phyloP scores from a whole-genome alignment of 2,113 vertebrate genomes.

The Rhagologus leucostigma region DNA sequence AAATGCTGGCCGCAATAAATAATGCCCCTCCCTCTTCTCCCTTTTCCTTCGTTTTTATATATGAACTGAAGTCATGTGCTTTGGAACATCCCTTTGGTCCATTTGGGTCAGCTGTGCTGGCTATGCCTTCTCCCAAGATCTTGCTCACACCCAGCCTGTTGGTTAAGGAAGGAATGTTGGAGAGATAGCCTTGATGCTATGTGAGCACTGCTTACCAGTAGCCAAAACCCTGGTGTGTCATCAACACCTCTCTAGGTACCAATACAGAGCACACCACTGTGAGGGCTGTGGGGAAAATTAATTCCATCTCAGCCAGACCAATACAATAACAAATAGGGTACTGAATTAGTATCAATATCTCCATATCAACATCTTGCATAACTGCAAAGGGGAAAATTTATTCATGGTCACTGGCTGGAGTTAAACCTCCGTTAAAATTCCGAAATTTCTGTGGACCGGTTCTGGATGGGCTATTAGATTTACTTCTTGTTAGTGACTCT shows the following conservation, averaged over 20 bases:
- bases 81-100: not conserved
- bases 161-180: not conserved
- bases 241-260: not conserved
- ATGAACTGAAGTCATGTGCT: not conserved
- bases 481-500: not conserved
- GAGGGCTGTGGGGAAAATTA: not conserved
- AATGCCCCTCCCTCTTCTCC: not conserved
- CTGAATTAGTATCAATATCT: not conserved
- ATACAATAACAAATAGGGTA: not conserved
- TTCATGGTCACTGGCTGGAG: not conserved
- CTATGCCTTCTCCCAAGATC: not conserved
- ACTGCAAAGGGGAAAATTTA: not conserved
- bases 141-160: not conserved
- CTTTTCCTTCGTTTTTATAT: not conserved
- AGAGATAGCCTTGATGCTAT: not conserved
- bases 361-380: not conserved
- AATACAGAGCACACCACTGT: not conserved
- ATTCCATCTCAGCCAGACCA: not conserved
- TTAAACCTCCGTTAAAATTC: not conserved
- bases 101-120: not conserved
- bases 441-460: not conserved
- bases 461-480: not conserved
- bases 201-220: not conserved
- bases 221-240: not conserved
- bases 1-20: fast-evolving